These are phyloP conservation scores for Callionymus lyra DNA, from an alignment of 2,113 vertebrate species.

Conservation along the genomic window DNA sequence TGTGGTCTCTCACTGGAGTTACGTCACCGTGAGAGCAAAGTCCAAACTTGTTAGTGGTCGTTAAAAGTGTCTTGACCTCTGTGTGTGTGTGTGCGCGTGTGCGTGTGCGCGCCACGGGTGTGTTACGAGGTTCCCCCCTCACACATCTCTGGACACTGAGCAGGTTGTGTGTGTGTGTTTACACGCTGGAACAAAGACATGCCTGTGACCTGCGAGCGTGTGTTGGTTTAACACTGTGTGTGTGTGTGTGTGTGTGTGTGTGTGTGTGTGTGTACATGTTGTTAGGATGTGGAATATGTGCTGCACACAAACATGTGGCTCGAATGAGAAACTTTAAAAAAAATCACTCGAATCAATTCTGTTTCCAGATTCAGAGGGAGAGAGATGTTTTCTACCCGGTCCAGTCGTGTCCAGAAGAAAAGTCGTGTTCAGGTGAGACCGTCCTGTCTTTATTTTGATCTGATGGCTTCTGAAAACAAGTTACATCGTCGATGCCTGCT, in stretches of 20 bases:
- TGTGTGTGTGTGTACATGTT: not conserved
- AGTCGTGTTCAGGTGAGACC: slow-evolving; percentile 30
- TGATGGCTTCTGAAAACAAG: too few species aligned
- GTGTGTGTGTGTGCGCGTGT: not conserved
- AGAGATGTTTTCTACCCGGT: slow-evolving; percentile 34
- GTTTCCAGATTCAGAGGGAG: slow-evolving; percentile 52
- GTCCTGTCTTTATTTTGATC: too few species aligned
- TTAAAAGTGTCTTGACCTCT: slow-evolving; percentile 1
- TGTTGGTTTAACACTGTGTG: not conserved
- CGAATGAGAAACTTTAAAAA: too few species aligned
- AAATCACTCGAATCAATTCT: not conserved
- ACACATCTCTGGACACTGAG: slow-evolving; percentile 6
- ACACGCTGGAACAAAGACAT: slow-evolving; percentile 7
- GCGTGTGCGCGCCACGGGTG: not conserved
- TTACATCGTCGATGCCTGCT: too few species aligned
- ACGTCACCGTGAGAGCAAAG: not conserved
- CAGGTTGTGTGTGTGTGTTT: slow-evolving; percentile 6
- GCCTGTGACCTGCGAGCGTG: slow-evolving; percentile 1
- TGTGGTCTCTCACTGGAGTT: too few species aligned
- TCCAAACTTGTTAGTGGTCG: slow-evolving; percentile 1
- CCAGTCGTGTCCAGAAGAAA: slow-evolving; percentile 16
- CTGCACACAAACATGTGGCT: not conserved
- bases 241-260: slow-evolving; percentile 2
- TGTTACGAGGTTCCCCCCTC: not conserved
- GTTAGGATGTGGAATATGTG: not conserved